Conservation (phyloP, 2,888 invertebrate species). For the Micropterix aruncella region DNA sequence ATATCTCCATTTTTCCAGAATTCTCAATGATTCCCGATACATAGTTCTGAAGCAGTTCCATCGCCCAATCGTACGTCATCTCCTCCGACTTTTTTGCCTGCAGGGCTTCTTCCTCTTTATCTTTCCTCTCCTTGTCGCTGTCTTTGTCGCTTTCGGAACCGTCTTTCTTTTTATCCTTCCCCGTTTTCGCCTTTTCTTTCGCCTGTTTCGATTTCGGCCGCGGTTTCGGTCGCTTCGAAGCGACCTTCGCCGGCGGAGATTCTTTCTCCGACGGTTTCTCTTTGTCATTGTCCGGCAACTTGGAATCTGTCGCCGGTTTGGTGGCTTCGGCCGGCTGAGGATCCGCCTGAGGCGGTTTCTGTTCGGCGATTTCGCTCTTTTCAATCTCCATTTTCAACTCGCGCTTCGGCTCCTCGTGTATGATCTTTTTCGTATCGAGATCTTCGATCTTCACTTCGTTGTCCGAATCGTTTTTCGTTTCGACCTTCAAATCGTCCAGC, state of each 20-base stretch:
- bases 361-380: constrained; percentile 4
- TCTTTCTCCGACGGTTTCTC: constrained; percentile 13
- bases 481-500: constrained; percentile 22
- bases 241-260: not conserved
- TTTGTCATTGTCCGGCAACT: constrained; percentile 12
- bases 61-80: constrained; percentile 81
- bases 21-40: constrained; percentile 80
- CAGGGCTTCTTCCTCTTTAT: constrained; percentile 40
- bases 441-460: constrained; percentile 38
- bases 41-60: constrained; percentile 73
- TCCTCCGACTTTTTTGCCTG: constrained; percentile 59
- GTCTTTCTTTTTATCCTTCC: constrained; percentile 35
- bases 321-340: constrained; percentile 13
- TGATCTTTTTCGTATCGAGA: constrained; percentile 33
- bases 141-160: constrained; percentile 32
- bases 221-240: constrained; percentile 13
- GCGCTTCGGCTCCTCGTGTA: constrained; percentile 27
- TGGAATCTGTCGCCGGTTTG: constrained; percentile 13
- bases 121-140: constrained; percentile 42
- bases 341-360: constrained; percentile 6
- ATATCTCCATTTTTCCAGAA: constrained; percentile 89
- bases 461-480: constrained; percentile 36
- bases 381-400: constrained; percentile 11
- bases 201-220: constrained; percentile 20
- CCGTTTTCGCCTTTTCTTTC: constrained; percentile 28